Percentiles rank a stretch among this genome's conserved stretches.
Evolutionary conservation across 2,797 vertebrate species (phyloP).

Genomic region (Clarias pachynema): DNA sequence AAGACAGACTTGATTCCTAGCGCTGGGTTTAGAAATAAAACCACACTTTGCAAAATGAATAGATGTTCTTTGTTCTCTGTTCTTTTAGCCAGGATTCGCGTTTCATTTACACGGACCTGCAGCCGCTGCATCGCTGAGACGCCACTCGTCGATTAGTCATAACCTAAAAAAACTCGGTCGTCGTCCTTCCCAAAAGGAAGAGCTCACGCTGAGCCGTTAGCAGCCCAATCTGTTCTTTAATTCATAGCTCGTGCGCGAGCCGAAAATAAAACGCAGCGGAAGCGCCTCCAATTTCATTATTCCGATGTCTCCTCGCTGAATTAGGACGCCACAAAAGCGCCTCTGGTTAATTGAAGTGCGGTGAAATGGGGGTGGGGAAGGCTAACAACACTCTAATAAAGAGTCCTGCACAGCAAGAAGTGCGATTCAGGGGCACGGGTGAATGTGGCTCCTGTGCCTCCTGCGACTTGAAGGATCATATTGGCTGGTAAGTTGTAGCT

Average conservation of each 20-base stretch:
- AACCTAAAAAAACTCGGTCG: neutral
- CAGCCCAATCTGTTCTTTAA: constrained; percentile 60
- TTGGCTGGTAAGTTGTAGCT: constrained; percentile 52
- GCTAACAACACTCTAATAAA: constrained; percentile 64
- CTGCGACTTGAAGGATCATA: constrained; percentile 55
- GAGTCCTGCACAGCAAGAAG: constrained; percentile 51
- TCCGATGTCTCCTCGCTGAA: constrained; percentile 60
- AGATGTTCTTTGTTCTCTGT: constrained; percentile 17
- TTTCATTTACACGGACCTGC: constrained; percentile 5
- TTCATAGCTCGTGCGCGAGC: constrained; percentile 59
- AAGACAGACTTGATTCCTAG: no score
- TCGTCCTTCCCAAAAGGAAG: constrained; percentile 23
- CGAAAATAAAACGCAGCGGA: constrained; percentile 57
- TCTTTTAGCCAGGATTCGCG: constrained; percentile 35
- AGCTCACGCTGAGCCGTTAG: constrained; percentile 27
- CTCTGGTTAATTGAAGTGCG: constrained; percentile 51
- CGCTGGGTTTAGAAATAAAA: neutral
- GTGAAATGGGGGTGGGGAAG: constrained; percentile 48
- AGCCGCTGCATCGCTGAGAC: constrained; percentile 2
- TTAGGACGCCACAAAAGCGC: constrained; percentile 54
- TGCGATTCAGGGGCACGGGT: constrained; percentile 56
- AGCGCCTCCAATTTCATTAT: constrained; percentile 64
- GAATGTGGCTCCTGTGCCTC: constrained; percentile 27
- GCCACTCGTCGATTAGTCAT: constrained; percentile 7
- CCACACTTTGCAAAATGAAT: no score